These are phyloP conservation scores for Cottus gobio DNA, from an alignment of 2,113 vertebrate species.

Conservation along the genomic window DNA sequence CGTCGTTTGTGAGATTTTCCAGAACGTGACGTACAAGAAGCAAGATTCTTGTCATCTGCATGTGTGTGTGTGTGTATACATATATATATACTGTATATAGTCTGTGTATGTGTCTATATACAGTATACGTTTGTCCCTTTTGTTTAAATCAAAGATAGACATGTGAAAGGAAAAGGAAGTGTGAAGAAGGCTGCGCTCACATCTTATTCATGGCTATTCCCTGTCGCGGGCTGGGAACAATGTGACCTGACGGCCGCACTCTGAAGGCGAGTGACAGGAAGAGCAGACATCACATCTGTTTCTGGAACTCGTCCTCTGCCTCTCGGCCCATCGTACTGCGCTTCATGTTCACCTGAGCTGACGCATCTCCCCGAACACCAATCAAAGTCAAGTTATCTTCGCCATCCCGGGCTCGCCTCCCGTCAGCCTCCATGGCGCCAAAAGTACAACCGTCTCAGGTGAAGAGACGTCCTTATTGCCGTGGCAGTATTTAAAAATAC, in stretches of 20 bases:
- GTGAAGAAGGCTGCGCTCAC: slow-evolving; percentile 6
- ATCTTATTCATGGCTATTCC: slow-evolving; percentile 19
- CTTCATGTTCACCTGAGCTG: not conserved
- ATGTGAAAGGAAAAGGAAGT: not conserved
- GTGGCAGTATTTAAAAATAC: slow-evolving; percentile 40
- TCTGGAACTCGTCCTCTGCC: not conserved
- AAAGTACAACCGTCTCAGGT: slow-evolving; percentile 21
- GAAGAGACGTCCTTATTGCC: slow-evolving; percentile 22
- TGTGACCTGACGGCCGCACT: not conserved
- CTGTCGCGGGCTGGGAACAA: slow-evolving; percentile 3
- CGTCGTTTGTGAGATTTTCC: not conserved
- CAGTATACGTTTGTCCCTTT: not conserved
- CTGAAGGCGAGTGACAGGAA: not conserved
- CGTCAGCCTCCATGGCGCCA: not conserved
- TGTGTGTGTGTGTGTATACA: not conserved
- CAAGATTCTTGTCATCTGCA: not conserved
- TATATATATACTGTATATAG: too few relatives aligned
- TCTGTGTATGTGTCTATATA: too few relatives aligned
- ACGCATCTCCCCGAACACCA: not conserved
- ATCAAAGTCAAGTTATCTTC: slow-evolving; percentile 2
- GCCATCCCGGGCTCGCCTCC: not conserved
- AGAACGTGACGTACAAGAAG: not conserved
- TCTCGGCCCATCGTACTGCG: slow-evolving; percentile 5
- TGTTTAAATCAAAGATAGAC: slow-evolving; percentile 20
- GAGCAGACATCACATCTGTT: slow-evolving; percentile 29